These are phyloP conservation scores for Brienomyrus brachyistius DNA, from an alignment of 2,113 vertebrate species.

Conservation along the genomic window DNA sequence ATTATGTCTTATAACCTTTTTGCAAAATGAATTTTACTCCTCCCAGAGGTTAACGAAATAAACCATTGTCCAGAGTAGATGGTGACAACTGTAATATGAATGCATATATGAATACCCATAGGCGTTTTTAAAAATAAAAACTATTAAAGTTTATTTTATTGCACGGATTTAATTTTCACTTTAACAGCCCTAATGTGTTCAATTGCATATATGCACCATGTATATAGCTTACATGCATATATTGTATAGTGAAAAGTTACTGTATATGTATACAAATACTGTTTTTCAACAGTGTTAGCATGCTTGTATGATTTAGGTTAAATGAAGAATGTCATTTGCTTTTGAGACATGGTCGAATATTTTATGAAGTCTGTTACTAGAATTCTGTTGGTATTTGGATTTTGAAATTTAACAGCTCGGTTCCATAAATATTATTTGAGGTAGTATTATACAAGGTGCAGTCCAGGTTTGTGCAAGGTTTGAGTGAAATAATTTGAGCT, in stretches of 20 bases:
- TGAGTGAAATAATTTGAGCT: not conserved
- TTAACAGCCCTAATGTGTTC: not conserved
- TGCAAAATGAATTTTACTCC: not conserved
- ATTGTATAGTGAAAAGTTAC: not conserved
- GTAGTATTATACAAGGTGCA: not conserved
- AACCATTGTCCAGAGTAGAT: not conserved
- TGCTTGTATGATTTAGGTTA: not conserved
- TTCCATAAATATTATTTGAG: not conserved
- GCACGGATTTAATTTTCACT: not conserved
- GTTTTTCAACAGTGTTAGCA: not conserved
- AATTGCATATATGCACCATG: not conserved
- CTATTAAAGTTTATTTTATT: not conserved
- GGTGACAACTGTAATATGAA: not conserved
- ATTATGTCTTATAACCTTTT: not conserved
- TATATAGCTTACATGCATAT: not conserved
- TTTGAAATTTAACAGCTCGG: not conserved
- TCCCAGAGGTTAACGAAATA: not conserved
- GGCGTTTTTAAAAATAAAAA: not conserved
- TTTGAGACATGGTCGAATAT: not conserved
- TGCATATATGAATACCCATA: not conserved
- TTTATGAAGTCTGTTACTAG: not conserved
- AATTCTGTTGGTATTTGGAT: not conserved
- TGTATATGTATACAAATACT: not conserved
- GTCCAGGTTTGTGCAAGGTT: not conserved
- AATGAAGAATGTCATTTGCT: not conserved